Evolutionary conservation across 2,888 invertebrate genomes (phyloP), one percentile per base, ranked within the genome.

Genomic region (Andrena bicolor): DNA sequence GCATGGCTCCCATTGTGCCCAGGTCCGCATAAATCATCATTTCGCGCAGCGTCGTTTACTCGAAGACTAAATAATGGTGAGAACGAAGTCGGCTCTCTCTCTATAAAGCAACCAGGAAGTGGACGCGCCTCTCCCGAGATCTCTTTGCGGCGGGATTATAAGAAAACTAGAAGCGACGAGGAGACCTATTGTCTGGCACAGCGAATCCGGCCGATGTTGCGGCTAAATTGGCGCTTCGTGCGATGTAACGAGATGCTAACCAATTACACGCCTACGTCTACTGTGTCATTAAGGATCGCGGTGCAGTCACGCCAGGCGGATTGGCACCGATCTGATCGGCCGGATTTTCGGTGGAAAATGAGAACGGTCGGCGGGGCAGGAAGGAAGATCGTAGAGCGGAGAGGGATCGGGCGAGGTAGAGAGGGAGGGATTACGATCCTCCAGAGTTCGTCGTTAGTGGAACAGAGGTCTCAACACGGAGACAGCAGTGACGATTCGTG

Each of bases 81-180:
- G 51, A 77, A 58, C 30, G 51, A 30, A 66, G 70, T 78, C 68
- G 72, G 35, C 53, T 41, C 13, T 58, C 79, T 65, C 79, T 65
- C 32, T 23, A 49, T 48, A 74, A 63, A 71, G 68, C 56, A 75
- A 82, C 66, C 80, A 80, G 82, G 80, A 82, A 82, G 75, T 64
- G 75, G 66, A 69, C 61, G 65, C 65, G 58, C 73, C 48, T 64
- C 66, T 64, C 68, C 13, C 20, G 41, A 48, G 71, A 76, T 76
- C 71, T 71, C 58, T 80, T 75, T 75, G 65, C 74, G 69, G 81
- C 68, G 10, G n/a, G 69, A 69, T 81, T 80, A 48, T 58, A 81
- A 80, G 66, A 71, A 80, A 81, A 73, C 80, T 63, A 80, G 68
- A 69, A 77, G 74, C 64, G 53, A 65, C 74, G 49, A 51, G 53